Conservation (phyloP, 2,888 invertebrate genomes). For the Agrochola macilenta region DNA sequence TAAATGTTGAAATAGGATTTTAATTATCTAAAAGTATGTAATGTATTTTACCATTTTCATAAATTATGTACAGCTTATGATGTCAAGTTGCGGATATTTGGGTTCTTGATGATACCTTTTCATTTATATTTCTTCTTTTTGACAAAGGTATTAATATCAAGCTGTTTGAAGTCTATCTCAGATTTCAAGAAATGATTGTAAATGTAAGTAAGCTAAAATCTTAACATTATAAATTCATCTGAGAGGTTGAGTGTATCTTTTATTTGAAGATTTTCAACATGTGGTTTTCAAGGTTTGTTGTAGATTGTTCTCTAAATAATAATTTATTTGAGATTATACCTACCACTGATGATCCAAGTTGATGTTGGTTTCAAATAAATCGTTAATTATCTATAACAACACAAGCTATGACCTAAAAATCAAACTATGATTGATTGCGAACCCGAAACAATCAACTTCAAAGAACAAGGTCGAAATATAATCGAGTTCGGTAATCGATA, state of each 20-base stretch:
- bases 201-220: background rate
- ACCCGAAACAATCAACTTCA: slow-evolving; percentile 75
- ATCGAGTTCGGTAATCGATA: slow-evolving; percentile 70
- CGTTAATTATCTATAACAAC: slow-evolving; percentile 28
- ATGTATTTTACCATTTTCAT: slow-evolving; percentile 36
- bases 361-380: slow-evolving; percentile 23
- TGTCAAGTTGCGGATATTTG: slow-evolving; percentile 17
- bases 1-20: slow-evolving; percentile 35
- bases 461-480: slow-evolving; percentile 73
- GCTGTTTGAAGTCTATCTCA: slow-evolving; percentile 11
- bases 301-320: background rate
- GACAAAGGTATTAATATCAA: slow-evolving; percentile 4
- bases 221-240: background rate
- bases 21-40: slow-evolving; percentile 34
- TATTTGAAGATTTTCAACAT: background rate
- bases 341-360: background rate
- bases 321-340: too few species aligned
- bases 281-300: background rate
- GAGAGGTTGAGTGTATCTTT: background rate
- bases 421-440: slow-evolving; percentile 72
- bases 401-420: slow-evolving; percentile 40
- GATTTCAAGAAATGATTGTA: slow-evolving; percentile 32
- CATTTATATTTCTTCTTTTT: slow-evolving; percentile 13
- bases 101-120: background rate
- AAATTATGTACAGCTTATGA: slow-evolving; percentile 1